These are phyloP conservation scores for Melozone crissalis DNA, from an alignment of 2,113 vertebrate species.

Conservation along the genomic window DNA sequence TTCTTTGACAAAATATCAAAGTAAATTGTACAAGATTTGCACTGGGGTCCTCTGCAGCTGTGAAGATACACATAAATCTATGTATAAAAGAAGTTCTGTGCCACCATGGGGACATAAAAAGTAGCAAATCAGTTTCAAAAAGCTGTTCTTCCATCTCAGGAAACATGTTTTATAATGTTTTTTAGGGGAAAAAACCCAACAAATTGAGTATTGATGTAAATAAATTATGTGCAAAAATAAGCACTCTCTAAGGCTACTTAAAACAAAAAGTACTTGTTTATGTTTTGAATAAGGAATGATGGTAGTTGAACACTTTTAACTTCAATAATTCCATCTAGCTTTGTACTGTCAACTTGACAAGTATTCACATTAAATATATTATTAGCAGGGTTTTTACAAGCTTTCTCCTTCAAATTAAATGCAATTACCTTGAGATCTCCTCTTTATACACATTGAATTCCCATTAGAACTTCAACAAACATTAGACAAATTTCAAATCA, in stretches of 20 bases:
- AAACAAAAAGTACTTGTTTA: background rate
- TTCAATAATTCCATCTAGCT: background rate
- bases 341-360: background rate
- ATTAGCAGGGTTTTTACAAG: background rate
- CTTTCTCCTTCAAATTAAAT: background rate
- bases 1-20: background rate
- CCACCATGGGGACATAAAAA: rapidly evolving
- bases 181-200: rapidly evolving
- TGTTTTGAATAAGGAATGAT: background rate
- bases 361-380: background rate
- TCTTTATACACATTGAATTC: background rate
- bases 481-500: background rate
- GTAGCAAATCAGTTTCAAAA: background rate
- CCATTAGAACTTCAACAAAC: background rate
- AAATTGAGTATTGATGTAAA: background rate
- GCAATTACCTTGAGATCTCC: background rate
- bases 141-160: background rate
- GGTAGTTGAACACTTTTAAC: background rate
- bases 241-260: background rate
- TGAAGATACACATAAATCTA: background rate
- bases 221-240: background rate
- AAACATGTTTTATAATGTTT: background rate
- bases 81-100: background rate
- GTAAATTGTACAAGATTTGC: background rate
- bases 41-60: background rate